phyloP scores from a whole-genome alignment of 2,113 vertebrate genomes.

The Calidris pugnax region DNA sequence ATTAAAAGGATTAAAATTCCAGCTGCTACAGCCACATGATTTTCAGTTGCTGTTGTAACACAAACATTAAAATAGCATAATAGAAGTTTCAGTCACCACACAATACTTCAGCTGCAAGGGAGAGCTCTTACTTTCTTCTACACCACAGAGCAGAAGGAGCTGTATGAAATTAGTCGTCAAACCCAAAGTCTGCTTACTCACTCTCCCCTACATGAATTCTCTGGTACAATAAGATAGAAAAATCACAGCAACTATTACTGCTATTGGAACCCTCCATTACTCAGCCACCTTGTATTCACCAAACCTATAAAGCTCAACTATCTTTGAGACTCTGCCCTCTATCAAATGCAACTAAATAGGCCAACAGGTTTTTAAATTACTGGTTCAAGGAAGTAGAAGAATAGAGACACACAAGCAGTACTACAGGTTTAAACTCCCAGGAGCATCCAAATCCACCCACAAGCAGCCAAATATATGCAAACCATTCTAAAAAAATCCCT shows the following conservation, averaged over 20 bases:
- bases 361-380: slow-evolving; percentile 4
- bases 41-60: slow-evolving; percentile 60
- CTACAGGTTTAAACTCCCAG: slow-evolving; percentile 37
- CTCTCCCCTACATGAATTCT: neutral
- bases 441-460: neutral
- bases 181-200: neutral
- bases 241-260: neutral
- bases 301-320: neutral
- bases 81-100: slow-evolving; percentile 24
- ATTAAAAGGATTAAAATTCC: slow-evolving; percentile 71
- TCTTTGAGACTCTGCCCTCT: neutral
- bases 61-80: slow-evolving; percentile 61
- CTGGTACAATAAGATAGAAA: neutral
- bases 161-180: neutral
- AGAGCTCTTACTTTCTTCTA: neutral
- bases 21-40: slow-evolving; percentile 61
- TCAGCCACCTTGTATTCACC: neutral
- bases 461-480: slow-evolving; percentile 16
- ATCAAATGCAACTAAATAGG: neutral
- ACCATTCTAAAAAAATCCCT: neutral
- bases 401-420: neutral
- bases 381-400: slow-evolving; percentile 7
- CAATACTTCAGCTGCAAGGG: neutral
- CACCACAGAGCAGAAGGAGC: neutral
- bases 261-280: neutral